These are phyloP conservation scores for Thereuonema tuberculata DNA, from an alignment of 1,140 invertebrate species.

Conservation along the genomic window DNA sequence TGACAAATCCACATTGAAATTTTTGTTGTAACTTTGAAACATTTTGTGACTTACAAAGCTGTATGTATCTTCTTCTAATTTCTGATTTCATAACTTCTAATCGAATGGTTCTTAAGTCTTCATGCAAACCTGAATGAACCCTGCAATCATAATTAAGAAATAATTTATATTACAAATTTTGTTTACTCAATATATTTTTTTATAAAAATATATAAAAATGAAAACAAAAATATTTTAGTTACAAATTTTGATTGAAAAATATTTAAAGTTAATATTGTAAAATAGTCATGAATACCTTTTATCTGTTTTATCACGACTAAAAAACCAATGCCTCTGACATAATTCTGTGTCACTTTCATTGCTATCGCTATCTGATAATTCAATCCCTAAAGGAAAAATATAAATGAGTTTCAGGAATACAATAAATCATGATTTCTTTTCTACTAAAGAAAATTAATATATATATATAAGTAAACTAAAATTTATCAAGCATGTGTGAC, in stretches of 20 bases:
- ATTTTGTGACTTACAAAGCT: constrained; percentile 14
- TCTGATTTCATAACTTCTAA: constrained; percentile 6
- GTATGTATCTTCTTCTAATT: constrained; percentile 13
- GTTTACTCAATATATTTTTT: too few species aligned
- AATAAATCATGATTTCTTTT: too few species aligned
- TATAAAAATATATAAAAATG: background rate
- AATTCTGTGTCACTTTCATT: constrained; percentile 25
- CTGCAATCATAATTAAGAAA: too few species aligned
- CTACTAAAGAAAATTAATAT: too few species aligned
- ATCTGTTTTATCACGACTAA: constrained; percentile 24
- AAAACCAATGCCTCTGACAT: constrained; percentile 29
- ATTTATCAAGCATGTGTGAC: too few species aligned
- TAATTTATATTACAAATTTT: too few species aligned
- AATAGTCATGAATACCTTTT: too few species aligned
- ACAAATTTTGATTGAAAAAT: background rate
- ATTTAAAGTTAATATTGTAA: too few species aligned
- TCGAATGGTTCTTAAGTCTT: background rate
- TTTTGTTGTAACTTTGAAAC: background rate
- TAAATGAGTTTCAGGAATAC: constrained; percentile 28
- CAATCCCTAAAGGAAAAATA: constrained; percentile 32
- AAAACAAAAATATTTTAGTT: background rate
- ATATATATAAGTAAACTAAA: too few species aligned
- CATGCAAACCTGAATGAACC: constrained; percentile 16
- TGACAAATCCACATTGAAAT: background rate
- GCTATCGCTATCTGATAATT: constrained; percentile 30